Base-by-base conservation (phyloP, 2,113 vertebrate genomes). In the Raja brachyura region DNA sequence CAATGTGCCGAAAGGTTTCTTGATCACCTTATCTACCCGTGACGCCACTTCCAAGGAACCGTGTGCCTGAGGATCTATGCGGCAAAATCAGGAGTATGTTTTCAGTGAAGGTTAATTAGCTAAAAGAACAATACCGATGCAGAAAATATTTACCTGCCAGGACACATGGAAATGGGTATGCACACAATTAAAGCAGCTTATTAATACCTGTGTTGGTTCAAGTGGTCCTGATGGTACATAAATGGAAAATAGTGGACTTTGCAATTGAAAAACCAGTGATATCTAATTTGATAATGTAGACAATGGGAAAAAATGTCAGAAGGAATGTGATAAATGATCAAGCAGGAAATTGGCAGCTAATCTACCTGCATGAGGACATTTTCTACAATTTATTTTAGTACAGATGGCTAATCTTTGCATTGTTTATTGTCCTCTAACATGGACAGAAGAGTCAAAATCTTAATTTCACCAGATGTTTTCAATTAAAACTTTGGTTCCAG, bases 401-500 rank as follows among this genome's bases (percentile, higher is more conserved):
- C n/a, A 88, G 61, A 85, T 25, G 25, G 25, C 54, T 86, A 86
- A 86, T 86, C 81, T n/a, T 86, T 86, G 81, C 11, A 61, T 86
- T 86, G 81, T 86, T 54, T 54, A 59, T 59, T 59, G 28, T 56
- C 56, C 61, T 86, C 81, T n/a, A 86, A 61, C 81, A 61, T 25
- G 11, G 56, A 66, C 59, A 88, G 63, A 88, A 66, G 56, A 63
- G 83, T 88, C 63, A 88, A n/a, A 63, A 66, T 88, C 83, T 88
- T 66, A 63, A 61, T 61, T 88, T 88, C 83, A 63, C 83, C 56
- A 88, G 83, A 33, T 63, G 83, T 66, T 88, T 88, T 56, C 83
- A 88, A 88, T 88, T 88, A 88, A 88, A 61, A 88, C 59, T 63
- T 28, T 88, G 59, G 59, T 88, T 88, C 14, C 59, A 88, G 59